phyloP scores from a whole-genome alignment of 1,140 invertebrate species.

The Diachasmimorpha longicaudata region DNA sequence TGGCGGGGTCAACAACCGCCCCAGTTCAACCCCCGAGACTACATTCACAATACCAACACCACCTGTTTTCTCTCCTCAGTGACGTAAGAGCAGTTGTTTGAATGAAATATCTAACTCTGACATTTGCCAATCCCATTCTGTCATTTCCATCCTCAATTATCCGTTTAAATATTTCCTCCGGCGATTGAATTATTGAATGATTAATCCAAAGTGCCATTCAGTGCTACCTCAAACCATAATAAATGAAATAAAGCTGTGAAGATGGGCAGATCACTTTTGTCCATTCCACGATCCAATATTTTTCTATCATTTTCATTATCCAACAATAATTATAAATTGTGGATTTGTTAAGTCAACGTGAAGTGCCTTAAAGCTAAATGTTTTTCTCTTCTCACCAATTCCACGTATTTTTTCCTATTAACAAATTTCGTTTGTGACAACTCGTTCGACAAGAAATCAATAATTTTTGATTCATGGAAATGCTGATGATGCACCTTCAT shows the following conservation, averaged over 20 bases:
- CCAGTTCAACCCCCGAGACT: conserved; percentile 13
- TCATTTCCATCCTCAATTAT: background rate
- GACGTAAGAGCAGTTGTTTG: background rate
- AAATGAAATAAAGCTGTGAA: background rate
- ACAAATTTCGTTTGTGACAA: too few relatives aligned
- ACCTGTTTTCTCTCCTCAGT: conserved; percentile 19
- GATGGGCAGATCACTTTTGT: too few relatives aligned
- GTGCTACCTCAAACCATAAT: background rate
- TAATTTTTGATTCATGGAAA: too few relatives aligned
- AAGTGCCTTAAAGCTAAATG: too few relatives aligned
- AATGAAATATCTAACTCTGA: background rate
- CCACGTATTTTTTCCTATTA: too few relatives aligned
- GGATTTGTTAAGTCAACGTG: too few relatives aligned
- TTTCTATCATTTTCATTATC: too few relatives aligned
- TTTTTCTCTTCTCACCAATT: too few relatives aligned
- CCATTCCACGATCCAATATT: too few relatives aligned
- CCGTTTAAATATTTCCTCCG: background rate
- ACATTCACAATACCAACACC: background rate
- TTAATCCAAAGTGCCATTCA: background rate
- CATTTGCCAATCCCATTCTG: background rate
- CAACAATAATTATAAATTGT: too few relatives aligned
- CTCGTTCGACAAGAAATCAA: too few relatives aligned
- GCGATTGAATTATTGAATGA: background rate
- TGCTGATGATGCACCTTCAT: too few relatives aligned
- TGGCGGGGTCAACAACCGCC: conserved; percentile 52